Base-by-base conservation (phyloP, 2,797 vertebrate genomes). In the Syngnathus acus region DNA sequence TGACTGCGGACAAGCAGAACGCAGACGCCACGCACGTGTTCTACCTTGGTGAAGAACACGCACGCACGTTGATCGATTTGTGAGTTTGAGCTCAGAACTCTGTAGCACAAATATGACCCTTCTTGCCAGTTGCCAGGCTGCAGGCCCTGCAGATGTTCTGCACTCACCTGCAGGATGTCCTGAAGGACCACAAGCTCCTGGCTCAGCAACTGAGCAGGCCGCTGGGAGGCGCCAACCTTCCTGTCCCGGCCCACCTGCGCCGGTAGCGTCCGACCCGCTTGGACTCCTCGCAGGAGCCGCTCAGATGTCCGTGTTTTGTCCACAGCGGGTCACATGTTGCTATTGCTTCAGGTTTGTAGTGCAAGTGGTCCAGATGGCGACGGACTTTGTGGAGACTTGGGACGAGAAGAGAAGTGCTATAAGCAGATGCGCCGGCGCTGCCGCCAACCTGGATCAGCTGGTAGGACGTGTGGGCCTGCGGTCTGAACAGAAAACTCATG, bases 201-300 rank as follows among this genome's bases (percentile, higher is more conserved):
- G 87, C 88, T 37, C 93, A 93, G 82, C 93, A 91, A 68, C 81
- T 97, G 68, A 79, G 92, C 78, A 93, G 86, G 65, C 90, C 93
- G 5, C 79, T 86, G 60, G 93, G 87, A 73, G 87, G 90, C 77
- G 90, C 93, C 47, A 92, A 88, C 77, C 84, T 98, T 71, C 91
- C 94, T 1, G 38, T 96, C 68, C 90, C 92, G 64, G 93, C 92
- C 53, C 68, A 90, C 69, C 91, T 91, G 78, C 95, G 96, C 84
- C 93, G 88, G 95, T 96, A 78, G 2, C 4, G 8, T 16, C 21
- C 1, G 16, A 51, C 55, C 42, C 55, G 26, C 26, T 32, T 32
- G 26, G 26, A 32, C 7, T 9, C 38, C 11, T n/a, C 13, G 43
- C 63, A 26, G 1, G 21, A 23, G 51, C n/a, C 21, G 5, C 7